Conservation (phyloP, 35 echinoderm and acorn worm genomes). For the Ophiothrix spiculata region DNA sequence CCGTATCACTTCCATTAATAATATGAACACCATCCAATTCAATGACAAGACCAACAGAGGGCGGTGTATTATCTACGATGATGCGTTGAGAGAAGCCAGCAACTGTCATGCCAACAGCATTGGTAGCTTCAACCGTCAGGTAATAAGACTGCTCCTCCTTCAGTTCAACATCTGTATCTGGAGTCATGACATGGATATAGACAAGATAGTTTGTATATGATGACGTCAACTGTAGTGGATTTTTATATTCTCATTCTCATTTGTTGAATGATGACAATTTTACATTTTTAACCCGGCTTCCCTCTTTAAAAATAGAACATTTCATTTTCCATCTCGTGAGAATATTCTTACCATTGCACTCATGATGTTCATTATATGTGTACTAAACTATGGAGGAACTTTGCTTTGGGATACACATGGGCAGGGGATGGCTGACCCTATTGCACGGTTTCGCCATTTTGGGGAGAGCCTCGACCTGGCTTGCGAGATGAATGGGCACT, state of each 20-base stretch:
- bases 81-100: not conserved
- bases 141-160: not conserved
- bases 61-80: not conserved
- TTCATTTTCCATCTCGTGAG: not conserved
- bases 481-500: no score
- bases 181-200: not conserved
- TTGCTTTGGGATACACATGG: no score
- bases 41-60: not conserved
- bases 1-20: not conserved
- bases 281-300: not conserved
- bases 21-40: not conserved
- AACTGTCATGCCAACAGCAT: not conserved
- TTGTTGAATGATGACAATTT: not conserved
- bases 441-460: no score
- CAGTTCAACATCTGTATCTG: not conserved
- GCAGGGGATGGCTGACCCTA: no score
- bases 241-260: not conserved
- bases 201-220: not conserved
- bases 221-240: not conserved
- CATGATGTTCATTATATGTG: no score
- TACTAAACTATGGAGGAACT: no score
- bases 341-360: not conserved
- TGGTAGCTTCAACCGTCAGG: not conserved
- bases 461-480: no score
- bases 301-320: not conserved